Base-by-base conservation (phyloP, 1,140 invertebrate species). In the Solenopsis invicta region DNA sequence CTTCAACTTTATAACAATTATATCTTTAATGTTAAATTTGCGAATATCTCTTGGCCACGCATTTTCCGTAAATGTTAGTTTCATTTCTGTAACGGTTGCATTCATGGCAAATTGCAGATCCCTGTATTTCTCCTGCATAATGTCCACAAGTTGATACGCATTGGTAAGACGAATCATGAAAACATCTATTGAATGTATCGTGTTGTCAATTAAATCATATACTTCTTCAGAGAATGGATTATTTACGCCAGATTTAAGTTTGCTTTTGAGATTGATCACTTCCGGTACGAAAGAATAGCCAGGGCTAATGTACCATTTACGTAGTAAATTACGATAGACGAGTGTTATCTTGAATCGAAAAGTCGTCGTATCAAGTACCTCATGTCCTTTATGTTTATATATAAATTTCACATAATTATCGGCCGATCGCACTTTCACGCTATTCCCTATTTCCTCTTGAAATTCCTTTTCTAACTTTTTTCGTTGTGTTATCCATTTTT, bases 271-370 rank as follows among this genome's bases (percentile, higher is more conserved):
- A 41, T 62, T n/a, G 9, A 88, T 64, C 4, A n/a, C 9, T 4
- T 69, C 34, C 13, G 88, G 88, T 0, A 89, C 12, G 29, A 52
- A 54, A 76, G 50, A 85, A 3, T 6, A 72, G 0, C 75, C 81
- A 24, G 41, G 24, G 45, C 88, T 89, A 12, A 89, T 62, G 16
- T 81, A 86, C 88, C 88, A 89, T 81, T 81, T 88, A 5, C 82
- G 69, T 21, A 67, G 10, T 4, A 86, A 9, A 34, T 37, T 76
- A 13, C 21, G 4, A 75, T 89, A 89, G 18, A 37, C 0, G 5
- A 89, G 10, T 59, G 52, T 76, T 88, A 89, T 24, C 54, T 81
- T 80, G 16, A 86, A 89, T 24, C 24, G 75, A 18, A 89, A 72
- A 4, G 9, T 71, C 21, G 18, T 13, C 56, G 66, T 6, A 13